Evolutionary conservation across 2,797 vertebrate species (phyloP).

Genomic region (Hippoglossus hippoglossus): DNA sequence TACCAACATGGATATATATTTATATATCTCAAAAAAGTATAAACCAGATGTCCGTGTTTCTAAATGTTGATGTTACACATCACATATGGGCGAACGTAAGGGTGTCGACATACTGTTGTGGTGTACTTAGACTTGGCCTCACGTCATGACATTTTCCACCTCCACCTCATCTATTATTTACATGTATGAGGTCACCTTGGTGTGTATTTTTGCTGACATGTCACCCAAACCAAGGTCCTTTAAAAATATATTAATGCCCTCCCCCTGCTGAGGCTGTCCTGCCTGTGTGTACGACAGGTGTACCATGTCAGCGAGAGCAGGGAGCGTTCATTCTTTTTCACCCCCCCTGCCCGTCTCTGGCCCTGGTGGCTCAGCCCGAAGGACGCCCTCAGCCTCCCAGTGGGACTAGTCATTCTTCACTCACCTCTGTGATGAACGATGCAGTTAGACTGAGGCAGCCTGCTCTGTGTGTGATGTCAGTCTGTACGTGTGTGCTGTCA

Average conservation of each 20-base stretch:
- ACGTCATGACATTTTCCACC: not conserved
- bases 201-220: constrained; percentile 40
- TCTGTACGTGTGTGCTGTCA: constrained; percentile 50
- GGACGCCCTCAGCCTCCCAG: constrained; percentile 64
- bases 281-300: constrained; percentile 53
- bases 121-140: not conserved
- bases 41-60: too few species aligned
- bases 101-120: too few species aligned
- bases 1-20: too few species aligned
- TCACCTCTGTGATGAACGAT: constrained; percentile 66
- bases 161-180: constrained; percentile 33
- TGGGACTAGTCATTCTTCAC: constrained; percentile 67
- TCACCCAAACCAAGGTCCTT: constrained; percentile 47
- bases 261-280: constrained; percentile 15
- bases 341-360: constrained; percentile 39
- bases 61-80: too few species aligned
- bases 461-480: constrained; percentile 39
- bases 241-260: constrained; percentile 43
- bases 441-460: constrained; percentile 47
- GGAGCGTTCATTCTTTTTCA: constrained; percentile 43
- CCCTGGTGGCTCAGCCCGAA: constrained; percentile 62
- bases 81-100: too few species aligned
- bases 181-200: constrained; percentile 18
- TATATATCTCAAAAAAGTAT: too few species aligned
- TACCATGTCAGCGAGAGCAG: constrained; percentile 45